Percentiles rank a stretch among this genome's conserved stretches.
These are phyloP conservation scores for Oreotragus oreotragus DNA, from an alignment of 2,113 vertebrate genomes.

Conservation along the genomic window DNA sequence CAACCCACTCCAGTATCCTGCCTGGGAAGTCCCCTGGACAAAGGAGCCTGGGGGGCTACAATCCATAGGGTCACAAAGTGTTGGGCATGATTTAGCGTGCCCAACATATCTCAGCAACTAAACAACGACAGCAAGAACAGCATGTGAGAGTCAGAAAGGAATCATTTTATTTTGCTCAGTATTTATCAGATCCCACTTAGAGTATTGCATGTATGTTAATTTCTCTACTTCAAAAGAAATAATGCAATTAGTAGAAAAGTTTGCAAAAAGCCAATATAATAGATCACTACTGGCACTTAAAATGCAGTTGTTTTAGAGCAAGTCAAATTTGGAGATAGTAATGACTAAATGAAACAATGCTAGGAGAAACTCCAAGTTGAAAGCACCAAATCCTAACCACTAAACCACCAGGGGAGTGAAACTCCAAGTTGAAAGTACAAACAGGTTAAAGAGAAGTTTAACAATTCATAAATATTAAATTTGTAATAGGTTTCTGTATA, in stretches of 20 bases:
- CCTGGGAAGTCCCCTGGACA: not conserved
- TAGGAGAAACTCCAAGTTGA: not conserved
- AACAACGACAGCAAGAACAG: not conserved
- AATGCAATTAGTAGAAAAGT: not conserved
- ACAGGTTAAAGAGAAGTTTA: not conserved
- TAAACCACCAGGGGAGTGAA: not conserved
- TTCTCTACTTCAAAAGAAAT: slow-evolving; percentile 16
- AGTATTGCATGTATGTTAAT: not conserved
- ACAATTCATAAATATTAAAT: not conserved
- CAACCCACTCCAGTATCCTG: not conserved
- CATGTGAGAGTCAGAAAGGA: not conserved
- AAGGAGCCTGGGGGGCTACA: not conserved
- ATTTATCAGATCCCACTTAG: not conserved
- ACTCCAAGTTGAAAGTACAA: not conserved
- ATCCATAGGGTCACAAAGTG: not conserved
- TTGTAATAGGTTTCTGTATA: not conserved
- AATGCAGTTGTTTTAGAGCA: not conserved
- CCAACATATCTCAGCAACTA: not conserved
- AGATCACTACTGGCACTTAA: not conserved
- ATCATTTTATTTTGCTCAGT: not conserved
- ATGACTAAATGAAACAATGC: not conserved
- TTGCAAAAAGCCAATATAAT: not conserved
- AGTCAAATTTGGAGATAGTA: not conserved
- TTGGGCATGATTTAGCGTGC: not conserved
- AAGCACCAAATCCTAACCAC: not conserved